Evolutionary conservation across 2,888 invertebrate genomes (phyloP).

Genomic region (Ornithoptera priamus): DNA sequence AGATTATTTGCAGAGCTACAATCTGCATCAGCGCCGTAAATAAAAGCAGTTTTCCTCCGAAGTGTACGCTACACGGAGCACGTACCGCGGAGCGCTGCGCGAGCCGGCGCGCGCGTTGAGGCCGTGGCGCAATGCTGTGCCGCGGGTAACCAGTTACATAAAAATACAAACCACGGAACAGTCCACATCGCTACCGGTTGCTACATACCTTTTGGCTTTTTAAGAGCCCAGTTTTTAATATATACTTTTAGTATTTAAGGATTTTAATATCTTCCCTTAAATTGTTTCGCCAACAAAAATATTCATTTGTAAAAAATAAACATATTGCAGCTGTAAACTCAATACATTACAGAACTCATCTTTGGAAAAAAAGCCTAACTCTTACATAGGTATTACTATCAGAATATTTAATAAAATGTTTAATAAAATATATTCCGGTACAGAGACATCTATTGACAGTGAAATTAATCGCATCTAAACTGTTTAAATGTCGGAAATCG

Average conservation of each 20-base stretch:
- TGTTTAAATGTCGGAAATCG: neutral
- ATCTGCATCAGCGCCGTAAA: neutral
- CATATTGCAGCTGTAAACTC: too few relatives aligned
- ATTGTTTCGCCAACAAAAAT: neutral
- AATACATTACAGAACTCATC: too few relatives aligned
- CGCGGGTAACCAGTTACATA: conserved; percentile 63
- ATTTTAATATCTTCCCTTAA: neutral
- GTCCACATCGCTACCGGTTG: conserved; percentile 56
- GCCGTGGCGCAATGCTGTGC: conserved; percentile 54
- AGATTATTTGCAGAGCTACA: neutral
- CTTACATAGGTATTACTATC: neutral
- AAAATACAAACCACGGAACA: conserved; percentile 59
- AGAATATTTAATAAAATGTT: neutral
- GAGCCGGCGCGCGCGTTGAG: conserved; percentile 22
- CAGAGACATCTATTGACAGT: conserved; percentile 1
- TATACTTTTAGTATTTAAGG: conserved; percentile 40
- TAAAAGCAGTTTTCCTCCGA: neutral
- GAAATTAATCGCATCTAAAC: neutral
- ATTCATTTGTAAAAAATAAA: too few relatives aligned
- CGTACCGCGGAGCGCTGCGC: conserved; percentile 11
- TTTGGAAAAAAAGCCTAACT: neutral
- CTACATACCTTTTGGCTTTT: conserved; percentile 49
- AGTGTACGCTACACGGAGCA: neutral
- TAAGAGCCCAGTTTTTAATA: conserved; percentile 34
- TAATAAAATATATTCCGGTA: neutral